Percentiles rank a stretch among this genome's conserved stretches.
These are phyloP conservation scores for Octodon degus DNA, from an alignment of 2,113 vertebrate species.

Conservation along the genomic window DNA sequence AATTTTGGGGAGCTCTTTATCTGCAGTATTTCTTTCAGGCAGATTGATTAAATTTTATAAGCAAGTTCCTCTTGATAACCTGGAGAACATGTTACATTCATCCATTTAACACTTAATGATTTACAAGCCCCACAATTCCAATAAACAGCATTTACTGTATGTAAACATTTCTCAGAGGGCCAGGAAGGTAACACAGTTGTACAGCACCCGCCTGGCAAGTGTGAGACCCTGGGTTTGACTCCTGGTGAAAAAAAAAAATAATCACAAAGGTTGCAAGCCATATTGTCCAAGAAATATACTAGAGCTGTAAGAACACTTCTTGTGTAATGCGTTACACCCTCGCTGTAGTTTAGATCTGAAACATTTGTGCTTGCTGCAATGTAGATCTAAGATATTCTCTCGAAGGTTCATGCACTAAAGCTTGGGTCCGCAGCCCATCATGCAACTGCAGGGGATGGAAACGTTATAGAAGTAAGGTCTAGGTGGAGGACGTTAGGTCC, in stretches of 20 bases:
- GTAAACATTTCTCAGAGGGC: neutral
- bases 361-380: neutral
- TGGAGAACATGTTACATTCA: neutral
- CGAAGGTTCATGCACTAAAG: neutral
- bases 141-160: neutral
- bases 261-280: neutral
- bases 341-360: neutral
- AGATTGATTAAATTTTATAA: neutral
- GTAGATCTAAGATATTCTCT: neutral
- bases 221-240: too few species aligned
- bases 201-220: too few species aligned
- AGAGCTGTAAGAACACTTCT: neutral
- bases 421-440: neutral
- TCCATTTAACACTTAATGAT: constrained; percentile 34
- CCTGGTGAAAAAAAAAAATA: too few species aligned
- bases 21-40: neutral
- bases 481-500: neutral
- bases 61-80: neutral
- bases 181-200: too few species aligned
- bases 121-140: neutral
- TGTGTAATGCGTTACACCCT: neutral
- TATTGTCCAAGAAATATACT: neutral
- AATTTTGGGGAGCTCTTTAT: neutral
- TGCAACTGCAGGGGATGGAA: neutral
- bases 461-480: neutral